Percentiles rank a stretch among this genome's conserved stretches.
phyloP scores from a whole-genome alignment of 2,113 vertebrate genomes.

The Cyanoramphus novaezelandiae region DNA sequence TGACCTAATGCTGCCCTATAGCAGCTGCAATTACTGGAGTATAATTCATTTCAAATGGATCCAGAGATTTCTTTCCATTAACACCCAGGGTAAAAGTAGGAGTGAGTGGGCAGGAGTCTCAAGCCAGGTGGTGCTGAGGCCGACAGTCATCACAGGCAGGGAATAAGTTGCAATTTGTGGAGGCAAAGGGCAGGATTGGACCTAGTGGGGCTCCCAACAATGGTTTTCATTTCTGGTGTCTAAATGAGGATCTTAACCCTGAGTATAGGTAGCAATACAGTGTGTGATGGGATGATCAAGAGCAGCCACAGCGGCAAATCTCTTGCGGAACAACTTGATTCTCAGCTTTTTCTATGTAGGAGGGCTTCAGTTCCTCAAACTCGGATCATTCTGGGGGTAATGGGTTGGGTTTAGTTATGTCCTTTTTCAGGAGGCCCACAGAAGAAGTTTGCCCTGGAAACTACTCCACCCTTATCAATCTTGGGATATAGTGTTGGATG shows the following conservation, averaged over 20 bases:
- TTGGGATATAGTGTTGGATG: fast-evolving
- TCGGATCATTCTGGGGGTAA: not conserved
- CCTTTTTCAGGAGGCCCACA: not conserved
- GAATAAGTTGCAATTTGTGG: not conserved
- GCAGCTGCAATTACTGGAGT: conserved; percentile 51
- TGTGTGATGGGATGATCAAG: not conserved
- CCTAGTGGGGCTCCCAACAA: not conserved
- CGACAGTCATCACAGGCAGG: fast-evolving
- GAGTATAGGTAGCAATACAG: not conserved
- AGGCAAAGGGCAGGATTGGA: not conserved
- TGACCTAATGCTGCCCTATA: conserved; percentile 57
- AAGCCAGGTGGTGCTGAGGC: not conserved
- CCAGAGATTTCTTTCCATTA: conserved; percentile 41
- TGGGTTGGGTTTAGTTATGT: not conserved
- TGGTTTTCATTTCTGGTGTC: not conserved
- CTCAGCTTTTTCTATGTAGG: not conserved
- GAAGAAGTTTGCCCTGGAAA: not conserved
- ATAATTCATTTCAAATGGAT: conserved; percentile 60
- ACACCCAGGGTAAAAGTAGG: not conserved
- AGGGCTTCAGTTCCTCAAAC: not conserved
- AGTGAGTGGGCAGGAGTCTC: not conserved
- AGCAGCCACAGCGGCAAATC: not conserved
- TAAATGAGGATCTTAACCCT: not conserved
- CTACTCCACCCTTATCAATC: not conserved
- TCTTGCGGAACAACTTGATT: not conserved